Conservation (phyloP, 2,888 invertebrate species). For the Metacarcinus magister region DNA sequence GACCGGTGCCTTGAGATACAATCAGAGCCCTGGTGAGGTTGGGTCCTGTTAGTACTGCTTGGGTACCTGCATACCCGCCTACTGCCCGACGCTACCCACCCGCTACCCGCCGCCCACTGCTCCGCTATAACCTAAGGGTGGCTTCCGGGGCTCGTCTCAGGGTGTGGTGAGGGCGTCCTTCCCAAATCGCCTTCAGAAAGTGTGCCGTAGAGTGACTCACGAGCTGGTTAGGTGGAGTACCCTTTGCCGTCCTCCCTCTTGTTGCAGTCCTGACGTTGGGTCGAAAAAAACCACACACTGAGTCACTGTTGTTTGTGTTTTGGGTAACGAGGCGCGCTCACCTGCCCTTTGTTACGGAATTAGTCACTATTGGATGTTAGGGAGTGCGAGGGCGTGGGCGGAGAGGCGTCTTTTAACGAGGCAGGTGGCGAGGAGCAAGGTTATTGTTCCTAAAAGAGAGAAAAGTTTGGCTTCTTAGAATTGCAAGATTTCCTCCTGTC, state of each 20-base stretch:
- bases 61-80: neutral
- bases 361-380: no score
- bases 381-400: no score
- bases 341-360: no score
- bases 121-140: neutral
- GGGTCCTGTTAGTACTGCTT: neutral
- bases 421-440: no score
- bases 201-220: neutral
- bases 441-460: no score
- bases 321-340: no score
- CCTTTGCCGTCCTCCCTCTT: no score
- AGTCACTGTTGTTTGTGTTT: no score
- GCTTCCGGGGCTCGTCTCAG: neutral
- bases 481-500: neutral
- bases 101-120: neutral
- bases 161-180: neutral
- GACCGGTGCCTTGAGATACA: slow-evolving; percentile 5
- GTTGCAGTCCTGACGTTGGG: no score
- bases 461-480: neutral
- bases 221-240: neutral
- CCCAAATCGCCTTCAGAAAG: neutral
- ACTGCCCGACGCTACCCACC: neutral
- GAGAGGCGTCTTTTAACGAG: no score
- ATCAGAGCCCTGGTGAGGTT: slow-evolving; percentile 22
- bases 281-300: no score